Base-by-base conservation (phyloP, 1,140 invertebrate genomes). In the Drosophila bocqueti region DNA sequence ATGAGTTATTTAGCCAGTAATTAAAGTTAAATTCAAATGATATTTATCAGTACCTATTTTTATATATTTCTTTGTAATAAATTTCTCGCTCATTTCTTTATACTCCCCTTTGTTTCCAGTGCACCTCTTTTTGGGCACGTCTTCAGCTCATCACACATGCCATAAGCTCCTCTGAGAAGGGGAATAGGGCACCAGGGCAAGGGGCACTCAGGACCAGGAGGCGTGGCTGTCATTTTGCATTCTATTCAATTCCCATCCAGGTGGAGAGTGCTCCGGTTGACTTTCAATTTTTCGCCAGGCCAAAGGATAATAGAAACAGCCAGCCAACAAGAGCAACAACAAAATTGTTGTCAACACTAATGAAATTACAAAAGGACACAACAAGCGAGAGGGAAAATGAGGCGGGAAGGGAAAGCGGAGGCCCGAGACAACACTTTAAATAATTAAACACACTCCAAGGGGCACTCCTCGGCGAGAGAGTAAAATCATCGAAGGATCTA, bases 291-390 rank as follows among this genome's bases (percentile, higher is more conserved):
- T 66, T 54, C 45, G 55, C 71, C 38, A 73, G 67, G 67, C 49
- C 24, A 73, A 73, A 43, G 69, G 67, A 73, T 73, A 73, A 73
- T 69, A 50, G 45, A 46, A 69, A 5, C 36, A 57, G 54, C 52
- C 50, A 73, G 43, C 36, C 29, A 60, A 21, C 26, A 46, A 15
- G 10, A 45, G 29, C 43, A 62, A 47, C 43, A 46, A 13, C 62
- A 61, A 62, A 65, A 52, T 58, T 71, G 63, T 80, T 61, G 50
- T 89, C 65, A 71, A 66, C 67, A 76, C 74, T 87, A 87, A 87
- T 87, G 84, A 83, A 87, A 89, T 87, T 89, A 89, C 82, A 87
- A 64, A 64, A 31, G 59, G 57, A 54, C 57, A 46, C 38, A 87
- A 31, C n/a, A 34, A 13, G 10, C 49, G n/a, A 18, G 26, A 3